Evolutionary conservation across 2,888 invertebrate species (phyloP).

Genomic region (Diadegma fenestrale): DNA sequence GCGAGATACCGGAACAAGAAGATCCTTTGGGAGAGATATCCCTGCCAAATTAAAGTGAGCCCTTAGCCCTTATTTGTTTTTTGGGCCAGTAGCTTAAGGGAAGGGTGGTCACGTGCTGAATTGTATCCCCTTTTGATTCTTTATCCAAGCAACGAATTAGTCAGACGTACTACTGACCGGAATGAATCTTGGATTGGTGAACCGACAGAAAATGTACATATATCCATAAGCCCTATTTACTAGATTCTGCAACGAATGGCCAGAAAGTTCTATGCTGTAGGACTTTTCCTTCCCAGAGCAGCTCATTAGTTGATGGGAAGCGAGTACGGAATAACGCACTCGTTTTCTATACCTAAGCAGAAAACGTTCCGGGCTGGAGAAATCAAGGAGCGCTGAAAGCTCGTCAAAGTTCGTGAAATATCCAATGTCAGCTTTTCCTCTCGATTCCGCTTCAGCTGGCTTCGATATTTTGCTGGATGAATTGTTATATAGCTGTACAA

Average conservation of each 20-base stretch:
- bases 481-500: conserved; percentile 23
- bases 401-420: conserved; percentile 58
- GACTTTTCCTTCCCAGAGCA: conserved; percentile 57
- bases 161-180: conserved; percentile 15
- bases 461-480: conserved; percentile 16
- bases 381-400: conserved; percentile 62
- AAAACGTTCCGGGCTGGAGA: conserved; percentile 58
- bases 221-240: conserved; percentile 11
- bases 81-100: conserved; percentile 6
- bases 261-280: conserved; percentile 28
- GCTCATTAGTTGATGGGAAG: conserved; percentile 79
- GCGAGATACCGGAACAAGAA: conserved; percentile 41
- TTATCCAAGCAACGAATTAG: conserved; percentile 46
- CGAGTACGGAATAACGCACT: conserved; percentile 70
- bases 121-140: conserved; percentile 8
- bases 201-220: conserved; percentile 21
- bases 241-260: not conserved
- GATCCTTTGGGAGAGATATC: conserved; percentile 56
- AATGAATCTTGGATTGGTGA: not conserved
- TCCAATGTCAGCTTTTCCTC: conserved; percentile 63
- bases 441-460: conserved; percentile 46
- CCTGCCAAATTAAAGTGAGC: conserved; percentile 37
- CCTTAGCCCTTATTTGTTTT: not conserved
- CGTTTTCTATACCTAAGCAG: no score
- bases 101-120: conserved; percentile 2